Evolutionary conservation across 2,113 vertebrate genomes (phyloP).

Genomic region (Siniperca knerii): DNA sequence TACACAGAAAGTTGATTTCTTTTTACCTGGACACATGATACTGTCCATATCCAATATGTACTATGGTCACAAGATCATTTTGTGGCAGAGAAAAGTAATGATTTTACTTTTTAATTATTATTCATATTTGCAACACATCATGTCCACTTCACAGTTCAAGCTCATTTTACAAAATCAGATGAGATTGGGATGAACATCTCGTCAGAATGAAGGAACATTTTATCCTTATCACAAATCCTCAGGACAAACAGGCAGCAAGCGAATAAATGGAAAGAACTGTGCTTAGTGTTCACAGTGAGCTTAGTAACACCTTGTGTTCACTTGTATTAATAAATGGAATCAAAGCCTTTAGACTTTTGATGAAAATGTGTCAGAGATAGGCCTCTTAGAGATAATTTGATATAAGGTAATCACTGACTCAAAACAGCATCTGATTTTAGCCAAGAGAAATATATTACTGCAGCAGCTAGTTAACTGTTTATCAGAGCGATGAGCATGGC

Average conservation of each 20-base stretch:
- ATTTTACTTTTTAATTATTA: slow-evolving; percentile 12
- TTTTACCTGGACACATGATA: slow-evolving; percentile 8
- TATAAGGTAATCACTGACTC: slow-evolving; percentile 33
- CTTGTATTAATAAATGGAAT: slow-evolving; percentile 28
- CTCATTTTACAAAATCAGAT: slow-evolving; percentile 26
- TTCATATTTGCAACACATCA: slow-evolving; percentile 14
- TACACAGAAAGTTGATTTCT: neutral
- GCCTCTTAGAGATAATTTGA: slow-evolving; percentile 27
- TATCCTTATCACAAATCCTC: slow-evolving; percentile 39
- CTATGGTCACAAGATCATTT: neutral
- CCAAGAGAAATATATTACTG: neutral
- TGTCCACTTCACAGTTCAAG: slow-evolving; percentile 11
- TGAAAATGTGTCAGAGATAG: slow-evolving; percentile 22
- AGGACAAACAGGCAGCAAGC: slow-evolving; percentile 14
- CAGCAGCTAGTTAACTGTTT: slow-evolving; percentile 6
- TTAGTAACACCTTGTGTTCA: slow-evolving; percentile 7
- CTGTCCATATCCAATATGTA: slow-evolving; percentile 14
- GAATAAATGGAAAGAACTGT: slow-evolving; percentile 27
- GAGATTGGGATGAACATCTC: slow-evolving; percentile 12
- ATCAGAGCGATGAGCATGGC: neutral
- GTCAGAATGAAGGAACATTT: slow-evolving; percentile 38
- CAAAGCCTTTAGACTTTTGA: slow-evolving; percentile 5
- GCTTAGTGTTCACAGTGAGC: slow-evolving; percentile 30
- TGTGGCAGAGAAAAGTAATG: neutral
- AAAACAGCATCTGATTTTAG: neutral